A percentile compares a stretch with the other conserved stretches of the same genome.
phyloP scores from a whole-genome alignment of 2,113 vertebrate genomes.

The Istiophorus platypterus region DNA sequence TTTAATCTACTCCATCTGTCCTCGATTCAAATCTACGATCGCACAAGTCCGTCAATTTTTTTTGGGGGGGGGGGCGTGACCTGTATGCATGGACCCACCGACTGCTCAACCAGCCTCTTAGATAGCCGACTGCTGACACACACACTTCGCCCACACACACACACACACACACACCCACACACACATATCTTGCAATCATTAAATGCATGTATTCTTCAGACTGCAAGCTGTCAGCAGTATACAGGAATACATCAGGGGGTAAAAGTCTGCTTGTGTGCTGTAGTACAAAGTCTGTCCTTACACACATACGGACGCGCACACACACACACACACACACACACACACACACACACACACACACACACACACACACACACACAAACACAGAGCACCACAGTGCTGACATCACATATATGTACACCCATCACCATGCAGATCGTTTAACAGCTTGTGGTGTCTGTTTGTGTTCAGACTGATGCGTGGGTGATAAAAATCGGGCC shows the following conservation, averaged over 20 bases:
- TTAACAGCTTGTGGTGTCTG: slow-evolving; percentile 71
- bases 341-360: slow-evolving; percentile 41
- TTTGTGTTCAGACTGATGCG: slow-evolving; percentile 50
- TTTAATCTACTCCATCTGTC: slow-evolving; percentile 39
- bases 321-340: slow-evolving; percentile 31
- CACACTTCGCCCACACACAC: slow-evolving; percentile 32
- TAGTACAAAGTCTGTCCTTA: slow-evolving; percentile 11
- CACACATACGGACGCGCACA: slow-evolving; percentile 42
- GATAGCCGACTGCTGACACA: slow-evolving; percentile 26
- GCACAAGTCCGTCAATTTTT: not conserved
- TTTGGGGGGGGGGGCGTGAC: too few species aligned
- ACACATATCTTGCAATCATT: slow-evolving; percentile 60
- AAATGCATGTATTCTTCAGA: slow-evolving; percentile 71
- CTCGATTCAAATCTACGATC: slow-evolving; percentile 8
- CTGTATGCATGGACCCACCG: slow-evolving; percentile 17
- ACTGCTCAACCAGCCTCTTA: slow-evolving; percentile 24
- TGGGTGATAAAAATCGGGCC: slow-evolving; percentile 68
- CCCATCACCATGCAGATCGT: slow-evolving; percentile 67
- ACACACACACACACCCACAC: slow-evolving; percentile 28
- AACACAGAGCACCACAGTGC: slow-evolving; percentile 18
- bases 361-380: slow-evolving; percentile 40
- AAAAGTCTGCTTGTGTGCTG: slow-evolving; percentile 72
- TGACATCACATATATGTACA: slow-evolving; percentile 64
- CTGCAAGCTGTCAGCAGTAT: slow-evolving; percentile 74
- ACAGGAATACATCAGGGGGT: slow-evolving; percentile 68